Evolutionary conservation across 2,113 vertebrate species (phyloP).

Genomic region (Nannospalax galili): DNA sequence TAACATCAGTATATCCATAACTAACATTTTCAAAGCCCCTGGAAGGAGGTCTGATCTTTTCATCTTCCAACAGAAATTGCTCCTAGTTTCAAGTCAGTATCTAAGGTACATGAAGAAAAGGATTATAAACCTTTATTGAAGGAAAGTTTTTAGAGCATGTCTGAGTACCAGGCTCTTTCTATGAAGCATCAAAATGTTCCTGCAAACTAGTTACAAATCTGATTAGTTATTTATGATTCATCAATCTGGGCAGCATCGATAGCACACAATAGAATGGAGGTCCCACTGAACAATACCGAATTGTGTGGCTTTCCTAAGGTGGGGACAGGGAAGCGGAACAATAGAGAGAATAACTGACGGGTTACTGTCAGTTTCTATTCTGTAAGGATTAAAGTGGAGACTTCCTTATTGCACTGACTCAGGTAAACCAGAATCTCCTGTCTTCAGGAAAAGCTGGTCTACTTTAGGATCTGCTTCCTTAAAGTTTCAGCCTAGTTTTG

Average conservation of each 20-base stretch:
- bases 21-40: neutral
- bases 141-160: neutral
- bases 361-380: neutral
- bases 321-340: neutral
- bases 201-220: neutral
- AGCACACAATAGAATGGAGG: neutral
- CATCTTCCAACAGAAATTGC: neutral
- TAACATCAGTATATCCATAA: neutral
- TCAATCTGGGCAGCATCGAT: no score
- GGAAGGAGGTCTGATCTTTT: neutral
- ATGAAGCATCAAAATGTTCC: neutral
- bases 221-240: neutral
- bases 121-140: neutral
- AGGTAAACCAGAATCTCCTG: neutral
- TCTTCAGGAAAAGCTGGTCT: neutral
- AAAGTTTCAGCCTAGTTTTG: neutral
- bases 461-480: neutral
- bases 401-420: neutral
- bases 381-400: neutral
- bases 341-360: neutral
- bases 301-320: neutral
- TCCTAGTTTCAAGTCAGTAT: neutral
- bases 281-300: neutral
- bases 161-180: neutral
- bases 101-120: neutral